phyloP scores from a whole-genome alignment of 1,140 invertebrate species.

The Pteromalus puparum region DNA sequence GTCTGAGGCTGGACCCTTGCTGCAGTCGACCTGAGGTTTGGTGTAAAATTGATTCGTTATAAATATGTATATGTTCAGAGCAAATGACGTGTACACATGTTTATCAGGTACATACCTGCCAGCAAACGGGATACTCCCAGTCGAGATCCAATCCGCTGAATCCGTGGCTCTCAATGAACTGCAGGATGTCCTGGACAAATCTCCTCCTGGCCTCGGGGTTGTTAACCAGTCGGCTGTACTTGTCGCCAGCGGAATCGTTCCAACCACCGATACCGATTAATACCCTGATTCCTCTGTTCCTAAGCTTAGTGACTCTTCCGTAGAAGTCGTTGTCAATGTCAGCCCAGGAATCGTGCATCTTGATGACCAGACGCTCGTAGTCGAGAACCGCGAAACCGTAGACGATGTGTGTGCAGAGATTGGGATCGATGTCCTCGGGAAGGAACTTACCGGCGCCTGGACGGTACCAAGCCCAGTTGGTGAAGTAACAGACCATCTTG shows the following conservation, averaged over 20 bases:
- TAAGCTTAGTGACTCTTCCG: conserved; percentile 78
- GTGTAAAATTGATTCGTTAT: conserved; percentile 45
- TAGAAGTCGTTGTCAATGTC: conserved; percentile 84
- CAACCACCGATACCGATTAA: conserved; percentile 61
- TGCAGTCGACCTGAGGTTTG: conserved; percentile 75
- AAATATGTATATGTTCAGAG: background rate
- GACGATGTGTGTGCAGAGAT: conserved; percentile 84
- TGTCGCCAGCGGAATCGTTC: conserved; percentile 83
- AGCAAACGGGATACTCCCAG: conserved; percentile 82
- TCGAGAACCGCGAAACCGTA: conserved; percentile 85
- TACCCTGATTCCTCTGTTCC: conserved; percentile 76
- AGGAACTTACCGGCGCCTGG: conserved; percentile 80
- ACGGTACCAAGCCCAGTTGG: conserved; percentile 85
- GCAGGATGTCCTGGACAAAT: conserved; percentile 82
- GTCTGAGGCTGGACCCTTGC: conserved; percentile 77
- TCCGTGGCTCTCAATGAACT: conserved; percentile 84
- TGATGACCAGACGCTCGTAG: conserved; percentile 75
- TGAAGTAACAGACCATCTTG: conserved; percentile 85
- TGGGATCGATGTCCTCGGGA: conserved; percentile 80
- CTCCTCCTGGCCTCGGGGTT: conserved; percentile 79
- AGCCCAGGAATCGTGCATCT: conserved; percentile 80
- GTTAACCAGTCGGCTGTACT: conserved; percentile 87
- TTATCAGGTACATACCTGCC: conserved; percentile 75
- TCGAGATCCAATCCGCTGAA: conserved; percentile 90
- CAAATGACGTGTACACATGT: no score